Base-by-base conservation (phyloP, 2,113 vertebrate genomes). In the Choloepus hoffmanni region DNA sequence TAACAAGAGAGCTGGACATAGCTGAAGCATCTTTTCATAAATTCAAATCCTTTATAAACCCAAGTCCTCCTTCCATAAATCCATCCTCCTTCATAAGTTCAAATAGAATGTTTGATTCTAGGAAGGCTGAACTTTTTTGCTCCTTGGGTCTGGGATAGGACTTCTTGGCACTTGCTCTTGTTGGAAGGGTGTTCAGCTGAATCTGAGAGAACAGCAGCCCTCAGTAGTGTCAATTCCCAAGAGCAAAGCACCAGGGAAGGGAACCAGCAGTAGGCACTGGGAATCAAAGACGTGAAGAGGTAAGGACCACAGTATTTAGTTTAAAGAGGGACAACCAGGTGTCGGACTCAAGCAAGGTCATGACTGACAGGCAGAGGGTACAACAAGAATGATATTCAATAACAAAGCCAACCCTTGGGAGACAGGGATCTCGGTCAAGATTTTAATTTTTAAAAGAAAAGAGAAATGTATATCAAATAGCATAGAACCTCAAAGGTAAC, bases 391-490 rank as follows among this genome's bases (percentile, higher is more conserved):
- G 74, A 50, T 14, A 7, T 77, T 12, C 50, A 24, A 76, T 45
- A 48, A 76, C 73, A 15, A 48, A 67, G 48, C 33, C 24, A 92
- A 48, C 30, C 73, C 77, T 92, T 33, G 48, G 33, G 65, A 85
- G 65, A 40, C 2, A 84, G 53, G 5, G 30, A 43, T 86, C 33
- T 79, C 70, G 53, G 87, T 92, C 23, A 55, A 82, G 73, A 89
- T 92, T 86, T 94, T 87, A 82, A 91, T 85, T 77, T 95, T 90
- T 85, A 92, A 63, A 92, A 92, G 62, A 82, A 78, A 85, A 62
- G 16, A 53, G 8, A 36, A 91, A 15, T 45, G 36, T 85, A 0
- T 85, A 36, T 73, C 50, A 88, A 76, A 88, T 92, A 94, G 30
- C 45, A 84, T 55, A 45, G 23, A 84, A 73, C n/a, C 14, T 9